Evolutionary conservation across 2,113 vertebrate species (phyloP).

Genomic region (Pollachius pollachius): DNA sequence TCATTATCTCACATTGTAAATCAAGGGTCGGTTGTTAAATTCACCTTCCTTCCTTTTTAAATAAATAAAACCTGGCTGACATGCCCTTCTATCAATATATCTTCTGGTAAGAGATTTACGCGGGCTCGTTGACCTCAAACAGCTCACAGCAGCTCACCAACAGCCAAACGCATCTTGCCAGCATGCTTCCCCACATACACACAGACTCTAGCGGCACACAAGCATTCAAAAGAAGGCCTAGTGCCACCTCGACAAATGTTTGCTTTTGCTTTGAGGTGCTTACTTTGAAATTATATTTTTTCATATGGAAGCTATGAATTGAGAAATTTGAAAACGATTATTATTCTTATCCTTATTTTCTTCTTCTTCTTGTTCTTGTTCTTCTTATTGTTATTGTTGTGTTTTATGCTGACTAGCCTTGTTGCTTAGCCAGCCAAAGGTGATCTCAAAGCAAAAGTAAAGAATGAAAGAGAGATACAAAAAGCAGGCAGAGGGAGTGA

Average conservation of each 20-base stretch:
- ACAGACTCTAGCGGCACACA: conserved; percentile 46
- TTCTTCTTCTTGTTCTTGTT: no score
- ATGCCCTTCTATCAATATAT: conserved; percentile 18
- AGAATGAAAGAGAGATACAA: neutral
- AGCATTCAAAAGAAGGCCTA: conserved; percentile 40
- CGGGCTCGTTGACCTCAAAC: conserved; percentile 44
- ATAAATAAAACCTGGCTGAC: conserved; percentile 18
- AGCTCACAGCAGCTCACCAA: conserved; percentile 87
- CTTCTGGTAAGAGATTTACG: conserved; percentile 26
- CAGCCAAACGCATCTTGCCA: conserved; percentile 85
- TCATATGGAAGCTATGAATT: no score
- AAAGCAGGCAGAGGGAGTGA: conserved; percentile 8
- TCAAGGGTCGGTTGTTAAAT: no score
- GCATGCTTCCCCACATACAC: conserved; percentile 79
- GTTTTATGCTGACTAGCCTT: no score
- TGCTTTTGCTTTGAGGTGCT: neutral
- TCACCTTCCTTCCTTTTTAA: conserved; percentile 4
- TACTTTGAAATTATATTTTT: no score
- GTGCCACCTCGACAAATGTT: neutral
- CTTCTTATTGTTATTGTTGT: no score
- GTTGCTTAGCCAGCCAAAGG: neutral
- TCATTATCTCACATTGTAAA: no score
- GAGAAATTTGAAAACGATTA: no score
- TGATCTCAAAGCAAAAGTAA: neutral
- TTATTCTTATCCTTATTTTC: no score